A percentile compares a stretch with the other conserved stretches of the same genome.
Evolutionary conservation across 1,140 invertebrate genomes (phyloP).

Genomic region (Lepidotrigona ventralis): DNA sequence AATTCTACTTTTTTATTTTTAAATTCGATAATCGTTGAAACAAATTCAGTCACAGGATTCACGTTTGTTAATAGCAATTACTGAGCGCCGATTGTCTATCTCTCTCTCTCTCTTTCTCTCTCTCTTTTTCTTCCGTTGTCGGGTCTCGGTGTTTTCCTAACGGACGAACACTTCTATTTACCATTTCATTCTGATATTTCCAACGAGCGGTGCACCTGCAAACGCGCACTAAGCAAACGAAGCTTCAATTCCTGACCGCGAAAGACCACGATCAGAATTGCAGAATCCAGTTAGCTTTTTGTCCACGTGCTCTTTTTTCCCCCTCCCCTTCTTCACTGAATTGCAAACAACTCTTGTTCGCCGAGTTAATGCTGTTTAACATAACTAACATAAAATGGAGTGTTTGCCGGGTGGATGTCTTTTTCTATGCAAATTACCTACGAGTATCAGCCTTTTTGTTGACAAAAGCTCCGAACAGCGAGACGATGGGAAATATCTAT

Average conservation of each 20-base stretch:
- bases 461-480: not conserved
- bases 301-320: not conserved
- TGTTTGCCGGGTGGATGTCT: not conserved
- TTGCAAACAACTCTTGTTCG: not conserved
- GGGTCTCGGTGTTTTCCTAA: not conserved
- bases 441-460: not conserved
- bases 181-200: slow-evolving; percentile 37
- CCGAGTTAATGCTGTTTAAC: not conserved
- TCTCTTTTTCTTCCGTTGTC: no score
- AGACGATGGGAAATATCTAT: not conserved
- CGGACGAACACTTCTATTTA: not conserved
- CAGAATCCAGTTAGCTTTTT: slow-evolving; percentile 38
- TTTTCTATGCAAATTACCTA: not conserved
- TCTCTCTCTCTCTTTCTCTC: no score
- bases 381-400: not conserved
- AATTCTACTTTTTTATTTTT: no score
- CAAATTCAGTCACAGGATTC: not conserved
- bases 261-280: slow-evolving; percentile 57
- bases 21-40: not conserved
- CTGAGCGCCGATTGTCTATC: not conserved
- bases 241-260: slow-evolving; percentile 45
- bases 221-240: slow-evolving; percentile 49
- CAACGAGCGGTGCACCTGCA: slow-evolving; percentile 5
- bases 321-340: not conserved
- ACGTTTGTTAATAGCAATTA: slow-evolving; percentile 32